Percentiles rank a stretch among this genome's conserved stretches.
These are phyloP conservation scores for Heteractis magnifica DNA, from an alignment of 92 coral and sea anemone genomes.

Conservation along the genomic window DNA sequence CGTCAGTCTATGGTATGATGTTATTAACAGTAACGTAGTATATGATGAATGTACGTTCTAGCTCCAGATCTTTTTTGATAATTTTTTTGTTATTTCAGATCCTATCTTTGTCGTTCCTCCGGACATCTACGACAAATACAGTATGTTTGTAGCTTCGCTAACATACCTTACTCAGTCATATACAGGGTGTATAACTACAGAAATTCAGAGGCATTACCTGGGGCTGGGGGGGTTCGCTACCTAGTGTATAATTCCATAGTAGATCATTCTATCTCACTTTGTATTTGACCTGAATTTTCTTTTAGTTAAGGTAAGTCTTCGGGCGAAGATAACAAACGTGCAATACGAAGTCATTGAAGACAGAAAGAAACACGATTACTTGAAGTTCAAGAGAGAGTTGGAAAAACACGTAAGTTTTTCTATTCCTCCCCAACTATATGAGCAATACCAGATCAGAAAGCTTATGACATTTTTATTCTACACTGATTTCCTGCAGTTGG, in stretches of 20 bases:
- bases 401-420: slow-evolving; percentile 17
- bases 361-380: neutral
- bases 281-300: neutral
- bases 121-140: neutral
- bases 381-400: slow-evolving; percentile 18
- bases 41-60: neutral
- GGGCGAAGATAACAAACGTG: neutral
- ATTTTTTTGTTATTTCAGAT: neutral
- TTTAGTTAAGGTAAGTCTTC: slow-evolving; percentile 17
- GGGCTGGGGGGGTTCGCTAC: neutral
- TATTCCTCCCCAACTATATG: neutral
- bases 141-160: neutral
- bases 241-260: neutral
- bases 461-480: neutral
- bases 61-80: neutral
- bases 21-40: neutral
- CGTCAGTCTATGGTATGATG: neutral
- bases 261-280: neutral
- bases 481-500: neutral
- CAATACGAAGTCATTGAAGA: slow-evolving; percentile 18
- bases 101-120: neutral
- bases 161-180: neutral
- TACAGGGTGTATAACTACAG: neutral
- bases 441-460: neutral
- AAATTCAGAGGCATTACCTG: neutral